Evolutionary conservation across 2,113 vertebrate genomes (phyloP).

Genomic region (Ceyx cyanopectus): DNA sequence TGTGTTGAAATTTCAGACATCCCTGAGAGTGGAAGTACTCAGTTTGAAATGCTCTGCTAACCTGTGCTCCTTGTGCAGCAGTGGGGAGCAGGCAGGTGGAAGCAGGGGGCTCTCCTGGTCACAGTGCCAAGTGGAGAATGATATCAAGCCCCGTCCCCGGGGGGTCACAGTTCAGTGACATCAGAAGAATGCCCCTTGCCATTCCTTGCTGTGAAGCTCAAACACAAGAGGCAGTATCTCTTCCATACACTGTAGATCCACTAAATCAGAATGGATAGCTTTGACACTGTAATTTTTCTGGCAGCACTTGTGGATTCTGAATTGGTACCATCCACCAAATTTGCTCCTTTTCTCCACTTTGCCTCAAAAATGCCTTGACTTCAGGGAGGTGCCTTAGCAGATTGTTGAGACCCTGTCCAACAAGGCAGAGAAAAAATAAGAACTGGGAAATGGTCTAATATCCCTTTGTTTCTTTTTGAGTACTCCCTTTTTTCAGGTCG

Average conservation of each 20-base stretch:
- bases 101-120: neutral
- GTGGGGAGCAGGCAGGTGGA: neutral
- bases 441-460: neutral
- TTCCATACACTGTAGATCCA: neutral
- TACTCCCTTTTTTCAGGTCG: neutral
- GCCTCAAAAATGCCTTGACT: neutral
- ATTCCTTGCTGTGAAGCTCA: neutral
- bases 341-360: neutral
- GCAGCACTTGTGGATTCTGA: neutral
- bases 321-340: neutral
- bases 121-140: neutral
- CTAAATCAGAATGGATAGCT: neutral
- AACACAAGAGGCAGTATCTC: neutral
- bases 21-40: neutral
- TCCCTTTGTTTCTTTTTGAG: neutral
- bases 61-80: neutral
- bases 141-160: rapidly evolving
- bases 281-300: neutral
- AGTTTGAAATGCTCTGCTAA: neutral
- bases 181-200: neutral
- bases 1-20: neutral
- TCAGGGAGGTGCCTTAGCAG: neutral
- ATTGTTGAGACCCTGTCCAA: neutral
- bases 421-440: neutral
- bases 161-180: neutral